phyloP scores from a whole-genome alignment of 2,888 invertebrate genomes.

The Gari tellinella region DNA sequence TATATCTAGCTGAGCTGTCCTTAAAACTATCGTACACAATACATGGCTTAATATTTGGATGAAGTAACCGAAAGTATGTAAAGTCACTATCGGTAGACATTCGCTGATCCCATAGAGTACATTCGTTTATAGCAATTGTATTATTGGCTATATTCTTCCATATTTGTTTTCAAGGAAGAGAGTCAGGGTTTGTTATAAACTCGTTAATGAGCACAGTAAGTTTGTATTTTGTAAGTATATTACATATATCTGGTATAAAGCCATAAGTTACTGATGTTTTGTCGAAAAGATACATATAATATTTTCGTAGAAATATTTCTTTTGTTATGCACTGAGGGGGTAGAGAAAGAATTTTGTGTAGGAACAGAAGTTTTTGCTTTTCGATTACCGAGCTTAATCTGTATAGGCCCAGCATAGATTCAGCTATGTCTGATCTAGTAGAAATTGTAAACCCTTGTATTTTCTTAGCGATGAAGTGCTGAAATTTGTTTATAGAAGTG shows the following conservation, averaged over 20 bases:
- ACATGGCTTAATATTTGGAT: no score
- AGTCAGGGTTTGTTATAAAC: neutral
- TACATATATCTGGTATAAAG: conserved; percentile 8
- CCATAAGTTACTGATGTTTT: neutral
- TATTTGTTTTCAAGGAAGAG: neutral
- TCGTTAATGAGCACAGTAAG: neutral
- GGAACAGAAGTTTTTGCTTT: neutral
- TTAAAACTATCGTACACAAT: no score
- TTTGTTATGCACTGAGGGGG: no score
- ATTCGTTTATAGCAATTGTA: neutral
- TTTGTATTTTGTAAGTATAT: neutral
- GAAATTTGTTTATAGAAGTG: conserved; percentile 1
- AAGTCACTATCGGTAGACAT: no score
- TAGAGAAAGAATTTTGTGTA: neutral
- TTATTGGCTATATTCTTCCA: neutral
- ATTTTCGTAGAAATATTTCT: no score
- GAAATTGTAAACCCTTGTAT: neutral
- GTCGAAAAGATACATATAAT: no score
- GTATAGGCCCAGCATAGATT: conserved; percentile 1
- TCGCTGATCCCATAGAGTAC: no score
- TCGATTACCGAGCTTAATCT: neutral
- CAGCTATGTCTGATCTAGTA: conserved; percentile 8
- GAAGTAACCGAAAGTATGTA: no score
- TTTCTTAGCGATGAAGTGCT: conserved; percentile 6
- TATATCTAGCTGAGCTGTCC: no score